phyloP scores from a whole-genome alignment of 2,113 vertebrate species.

The Polyodon spathula region DNA sequence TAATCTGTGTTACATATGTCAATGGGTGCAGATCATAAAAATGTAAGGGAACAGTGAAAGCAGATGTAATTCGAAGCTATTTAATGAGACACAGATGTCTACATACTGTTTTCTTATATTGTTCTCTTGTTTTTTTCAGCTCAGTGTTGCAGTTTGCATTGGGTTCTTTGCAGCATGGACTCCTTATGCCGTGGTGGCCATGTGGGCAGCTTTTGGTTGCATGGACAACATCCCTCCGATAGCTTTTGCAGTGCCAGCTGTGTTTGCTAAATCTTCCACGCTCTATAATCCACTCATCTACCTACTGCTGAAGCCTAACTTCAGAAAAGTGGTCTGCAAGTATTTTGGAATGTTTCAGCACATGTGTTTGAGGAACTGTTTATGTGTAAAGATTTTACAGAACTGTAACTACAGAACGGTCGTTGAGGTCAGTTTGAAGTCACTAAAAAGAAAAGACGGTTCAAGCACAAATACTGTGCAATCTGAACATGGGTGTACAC shows the following conservation, averaged over 20 bases:
- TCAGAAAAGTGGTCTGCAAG: constrained; percentile 39
- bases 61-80: no score
- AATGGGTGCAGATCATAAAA: no score
- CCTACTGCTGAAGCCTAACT: constrained; percentile 52
- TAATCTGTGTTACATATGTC: no score
- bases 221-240: constrained; percentile 52
- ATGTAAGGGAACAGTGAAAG: no score
- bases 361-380: constrained; percentile 30
- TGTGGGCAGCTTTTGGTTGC: constrained; percentile 62
- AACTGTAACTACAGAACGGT: constrained; percentile 27
- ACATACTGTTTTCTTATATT: background rate
- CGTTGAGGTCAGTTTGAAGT: constrained; percentile 20
- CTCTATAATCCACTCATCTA: constrained; percentile 58
- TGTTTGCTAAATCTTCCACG: constrained; percentile 66
- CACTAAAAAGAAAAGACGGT: constrained; percentile 17
- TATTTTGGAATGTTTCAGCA: constrained; percentile 35
- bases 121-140: constrained; percentile 31
- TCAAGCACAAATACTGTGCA: constrained; percentile 7
- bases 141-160: constrained; percentile 56
- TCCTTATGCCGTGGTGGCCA: constrained; percentile 59
- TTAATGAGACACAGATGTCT: no score
- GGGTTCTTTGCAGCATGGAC: constrained; percentile 63
- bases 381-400: constrained; percentile 15
- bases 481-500: constrained; percentile 12
- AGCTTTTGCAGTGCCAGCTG: constrained; percentile 58